Evolutionary conservation across 2,797 vertebrate genomes (phyloP).

Genomic region (Chloroceryle amazona): DNA sequence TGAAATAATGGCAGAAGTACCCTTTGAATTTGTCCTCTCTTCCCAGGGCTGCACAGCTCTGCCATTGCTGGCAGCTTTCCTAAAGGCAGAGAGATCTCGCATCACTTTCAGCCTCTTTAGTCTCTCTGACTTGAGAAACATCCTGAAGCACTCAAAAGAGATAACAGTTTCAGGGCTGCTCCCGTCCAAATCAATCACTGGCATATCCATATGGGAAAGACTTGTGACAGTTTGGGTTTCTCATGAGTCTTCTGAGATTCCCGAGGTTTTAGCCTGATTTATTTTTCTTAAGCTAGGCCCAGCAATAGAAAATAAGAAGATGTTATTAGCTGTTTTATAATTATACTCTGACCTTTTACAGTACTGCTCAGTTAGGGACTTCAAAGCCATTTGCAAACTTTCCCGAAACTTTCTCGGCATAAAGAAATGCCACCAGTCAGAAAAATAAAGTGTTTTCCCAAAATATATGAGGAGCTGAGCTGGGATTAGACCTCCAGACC

Average conservation of each 20-base stretch:
- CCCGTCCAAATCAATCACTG: rapidly evolving
- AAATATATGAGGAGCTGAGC: slow-evolving; percentile 23
- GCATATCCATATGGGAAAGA: background rate
- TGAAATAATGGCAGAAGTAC: background rate
- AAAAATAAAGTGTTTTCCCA: slow-evolving; percentile 14
- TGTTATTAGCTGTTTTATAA: slow-evolving; percentile 31
- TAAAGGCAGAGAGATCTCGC: background rate
- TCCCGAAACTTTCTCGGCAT: background rate
- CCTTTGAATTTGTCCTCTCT: background rate
- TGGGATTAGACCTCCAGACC: slow-evolving; percentile 30
- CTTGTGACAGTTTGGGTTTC: background rate
- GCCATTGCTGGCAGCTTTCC: background rate
- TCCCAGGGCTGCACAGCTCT: background rate
- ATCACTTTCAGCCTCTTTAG: background rate
- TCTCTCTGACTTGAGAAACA: background rate
- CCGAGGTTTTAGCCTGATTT: background rate
- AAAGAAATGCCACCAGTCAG: background rate
- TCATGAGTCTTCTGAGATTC: background rate
- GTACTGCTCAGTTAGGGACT: background rate
- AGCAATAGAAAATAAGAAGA: slow-evolving; percentile 17
- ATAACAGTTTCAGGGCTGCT: background rate
- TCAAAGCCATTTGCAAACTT: slow-evolving; percentile 23
- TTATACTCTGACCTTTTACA: background rate
- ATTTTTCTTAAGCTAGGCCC: background rate
- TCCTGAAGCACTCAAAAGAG: background rate